Percentiles rank a stretch among this genome's conserved stretches.
Evolutionary conservation across 2,113 vertebrate species (phyloP).

Genomic region (Mirza zaza): DNA sequence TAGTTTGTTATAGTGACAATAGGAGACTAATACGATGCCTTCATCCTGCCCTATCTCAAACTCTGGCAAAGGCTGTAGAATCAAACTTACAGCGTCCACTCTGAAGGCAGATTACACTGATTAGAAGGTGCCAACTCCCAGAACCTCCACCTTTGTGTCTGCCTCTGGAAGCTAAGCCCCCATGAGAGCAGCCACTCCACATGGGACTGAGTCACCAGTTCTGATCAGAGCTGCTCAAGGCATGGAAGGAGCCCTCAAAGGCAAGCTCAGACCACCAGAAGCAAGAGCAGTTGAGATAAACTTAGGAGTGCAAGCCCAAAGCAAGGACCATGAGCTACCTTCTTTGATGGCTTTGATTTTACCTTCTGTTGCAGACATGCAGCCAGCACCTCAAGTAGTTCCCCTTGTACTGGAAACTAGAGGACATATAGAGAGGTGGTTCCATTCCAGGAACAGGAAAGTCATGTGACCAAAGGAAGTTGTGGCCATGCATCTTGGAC

Average conservation of each 20-base stretch:
- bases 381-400: background rate
- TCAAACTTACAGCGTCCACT: background rate
- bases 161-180: background rate
- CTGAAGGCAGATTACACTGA: background rate
- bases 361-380: background rate
- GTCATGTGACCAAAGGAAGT: background rate
- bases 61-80: background rate
- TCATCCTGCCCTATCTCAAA: background rate
- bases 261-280: background rate
- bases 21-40: background rate
- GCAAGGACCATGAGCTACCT: background rate
- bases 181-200: background rate
- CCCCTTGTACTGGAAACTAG: background rate
- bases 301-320: background rate
- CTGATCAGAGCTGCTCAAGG: background rate
- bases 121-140: background rate
- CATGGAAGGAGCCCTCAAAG: background rate
- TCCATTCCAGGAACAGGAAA: background rate
- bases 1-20: background rate
- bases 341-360: background rate
- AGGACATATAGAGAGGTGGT: background rate
- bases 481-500: background rate
- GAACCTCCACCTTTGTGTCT: background rate
- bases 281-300: background rate
- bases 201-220: background rate